Evolutionary conservation across 37 sponge, comb jelly and placozoan species (phyloP).

Genomic region (Mnemiopsis leidyi): DNA sequence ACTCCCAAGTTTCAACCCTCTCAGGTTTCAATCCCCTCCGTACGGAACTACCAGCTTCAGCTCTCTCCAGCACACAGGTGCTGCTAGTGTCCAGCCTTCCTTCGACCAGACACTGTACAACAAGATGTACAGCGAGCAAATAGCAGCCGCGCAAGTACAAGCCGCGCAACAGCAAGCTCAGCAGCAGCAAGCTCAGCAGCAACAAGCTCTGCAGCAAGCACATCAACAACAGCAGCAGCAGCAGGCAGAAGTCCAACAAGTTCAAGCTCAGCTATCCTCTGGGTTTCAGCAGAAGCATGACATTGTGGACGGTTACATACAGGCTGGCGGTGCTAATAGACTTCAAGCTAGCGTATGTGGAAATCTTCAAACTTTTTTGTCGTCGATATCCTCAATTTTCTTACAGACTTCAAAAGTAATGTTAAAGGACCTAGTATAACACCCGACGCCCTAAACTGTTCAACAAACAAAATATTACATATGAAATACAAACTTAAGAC

Average conservation of each 20-base stretch:
- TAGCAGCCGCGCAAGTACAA: slow-evolving; percentile 24
- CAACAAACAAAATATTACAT: too few species aligned
- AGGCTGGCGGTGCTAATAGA: not conserved
- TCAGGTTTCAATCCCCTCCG: slow-evolving; percentile 56
- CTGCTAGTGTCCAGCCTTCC: not conserved
- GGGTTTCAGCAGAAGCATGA: slow-evolving; percentile 63
- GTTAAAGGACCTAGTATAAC: too few species aligned
- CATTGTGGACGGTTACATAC: slow-evolving; percentile 17
- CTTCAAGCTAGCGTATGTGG: slow-evolving; percentile 6
- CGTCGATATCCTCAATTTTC: too few species aligned
- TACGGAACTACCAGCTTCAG: not conserved
- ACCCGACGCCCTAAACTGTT: too few species aligned
- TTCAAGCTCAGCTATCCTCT: not conserved
- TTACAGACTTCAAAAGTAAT: too few species aligned
- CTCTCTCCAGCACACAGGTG: not conserved
- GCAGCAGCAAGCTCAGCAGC: not conserved
- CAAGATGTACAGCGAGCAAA: not conserved
- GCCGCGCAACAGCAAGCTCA: slow-evolving; percentile 52
- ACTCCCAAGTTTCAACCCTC: not conserved
- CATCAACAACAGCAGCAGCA: not conserved
- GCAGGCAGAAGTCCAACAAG: not conserved
- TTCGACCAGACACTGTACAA: not conserved
- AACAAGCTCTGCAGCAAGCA: not conserved
- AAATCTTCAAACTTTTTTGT: too few species aligned
- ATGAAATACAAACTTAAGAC: too few species aligned